These are phyloP conservation scores for Apteryx mantelli DNA, from an alignment of 2,113 vertebrate species.

Conservation along the genomic window DNA sequence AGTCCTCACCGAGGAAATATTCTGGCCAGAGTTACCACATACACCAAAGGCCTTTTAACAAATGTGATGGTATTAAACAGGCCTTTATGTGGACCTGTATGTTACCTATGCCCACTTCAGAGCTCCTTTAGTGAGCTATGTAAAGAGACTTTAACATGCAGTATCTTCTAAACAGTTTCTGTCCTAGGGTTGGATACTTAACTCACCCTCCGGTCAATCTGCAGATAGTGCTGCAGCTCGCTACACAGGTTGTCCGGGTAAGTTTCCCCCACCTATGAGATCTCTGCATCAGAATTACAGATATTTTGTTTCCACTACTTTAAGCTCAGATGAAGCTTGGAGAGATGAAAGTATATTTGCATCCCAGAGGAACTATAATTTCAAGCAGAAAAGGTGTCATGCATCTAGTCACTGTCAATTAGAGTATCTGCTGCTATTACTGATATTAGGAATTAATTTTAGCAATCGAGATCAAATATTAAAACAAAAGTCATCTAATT, in stretches of 20 bases:
- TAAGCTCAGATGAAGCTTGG: background rate
- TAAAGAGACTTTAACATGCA: background rate
- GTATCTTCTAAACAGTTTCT: background rate
- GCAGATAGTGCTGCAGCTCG: background rate
- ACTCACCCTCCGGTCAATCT: background rate
- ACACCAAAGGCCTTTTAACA: background rate
- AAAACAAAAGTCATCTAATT: background rate
- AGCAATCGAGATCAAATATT: background rate
- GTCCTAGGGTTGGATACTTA: background rate
- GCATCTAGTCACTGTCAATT: rapidly evolving
- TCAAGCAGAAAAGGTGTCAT: background rate
- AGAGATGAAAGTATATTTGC: background rate
- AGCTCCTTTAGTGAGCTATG: background rate
- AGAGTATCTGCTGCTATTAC: background rate
- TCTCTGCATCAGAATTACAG: background rate
- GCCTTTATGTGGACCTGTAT: background rate
- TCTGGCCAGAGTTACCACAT: background rate
- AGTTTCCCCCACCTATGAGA: background rate
- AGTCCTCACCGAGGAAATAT: background rate
- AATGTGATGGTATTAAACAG: background rate
- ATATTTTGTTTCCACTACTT: background rate
- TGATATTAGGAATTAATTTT: background rate
- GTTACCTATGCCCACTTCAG: background rate
- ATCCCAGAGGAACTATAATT: background rate
- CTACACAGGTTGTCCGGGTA: background rate